Evolutionary conservation across 2,888 invertebrate species (phyloP), one percentile per base, ranked within the genome.

Genomic region (Neria commutata): DNA sequence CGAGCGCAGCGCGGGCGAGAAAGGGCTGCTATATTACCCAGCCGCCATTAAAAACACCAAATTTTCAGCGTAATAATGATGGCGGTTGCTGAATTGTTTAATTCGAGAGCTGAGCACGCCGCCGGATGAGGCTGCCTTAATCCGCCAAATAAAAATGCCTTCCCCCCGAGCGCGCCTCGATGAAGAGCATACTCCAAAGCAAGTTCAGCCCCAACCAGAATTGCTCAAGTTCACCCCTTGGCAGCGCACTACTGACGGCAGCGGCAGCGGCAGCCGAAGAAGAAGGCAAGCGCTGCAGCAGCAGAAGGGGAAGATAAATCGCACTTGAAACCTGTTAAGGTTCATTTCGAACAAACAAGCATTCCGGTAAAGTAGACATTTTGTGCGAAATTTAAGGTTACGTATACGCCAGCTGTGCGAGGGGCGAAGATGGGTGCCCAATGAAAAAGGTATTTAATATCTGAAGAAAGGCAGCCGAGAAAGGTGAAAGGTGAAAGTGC

Each of bases 331-430:
- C 42, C 42, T 19, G 42, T 42, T 17, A 42, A 42, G 21, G 17
- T 42, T 42, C 42, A 42, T 42, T 19, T 42, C 21, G 14, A n/a
- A 8, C 4, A 8, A 37, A n/a, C 16, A 37, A 8, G 11, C 8
- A 14, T 37, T n/a, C 42, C 2, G 21, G 42, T 21, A 19, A 19
- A 19, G 19, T 6, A 17, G 21, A 17, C 17, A 17, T 42, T 42
- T 21, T 3, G 6, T 6, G 8, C 21, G 2, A 14, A 64, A 72
- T 74, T 68, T 70, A 74, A 72, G 71, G 70, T 67, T 70, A 59
- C 65, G 59, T 56, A 69, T 55, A 56, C 68, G 65, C 60, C 69
- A 61, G 59, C 54, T 64, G 52, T 21, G 34, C 14, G n/a, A 23
- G 14, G 29, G 37, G 16, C 37, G 37, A 37, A n/a, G n/a, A n/a